Evolutionary conservation across 1,140 invertebrate species (phyloP).

Genomic region (Drosophila saltans): DNA sequence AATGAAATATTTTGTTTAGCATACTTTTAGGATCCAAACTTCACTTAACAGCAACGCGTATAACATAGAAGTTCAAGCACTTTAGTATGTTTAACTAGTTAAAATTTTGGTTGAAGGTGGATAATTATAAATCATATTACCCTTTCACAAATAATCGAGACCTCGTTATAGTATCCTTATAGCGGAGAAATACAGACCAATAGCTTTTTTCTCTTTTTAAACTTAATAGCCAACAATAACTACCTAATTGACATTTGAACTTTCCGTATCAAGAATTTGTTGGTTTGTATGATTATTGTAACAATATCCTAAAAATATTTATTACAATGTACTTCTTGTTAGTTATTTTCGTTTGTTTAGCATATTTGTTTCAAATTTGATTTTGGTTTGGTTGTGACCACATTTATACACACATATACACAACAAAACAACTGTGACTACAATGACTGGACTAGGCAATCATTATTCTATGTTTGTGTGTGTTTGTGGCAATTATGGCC

Average conservation of each 20-base stretch:
- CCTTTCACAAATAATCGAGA: no score
- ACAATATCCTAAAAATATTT: constrained; percentile 23
- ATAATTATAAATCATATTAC: no score
- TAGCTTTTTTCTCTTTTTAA: no score
- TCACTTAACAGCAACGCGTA: no score
- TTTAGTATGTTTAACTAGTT: no score
- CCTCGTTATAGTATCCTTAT: no score
- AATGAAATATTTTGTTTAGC: no score
- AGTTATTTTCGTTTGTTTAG: not conserved
- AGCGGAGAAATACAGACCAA: no score
- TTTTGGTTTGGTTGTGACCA: constrained; percentile 44
- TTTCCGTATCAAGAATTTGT: not conserved
- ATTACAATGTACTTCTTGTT: constrained; percentile 42
- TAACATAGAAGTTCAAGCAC: no score
- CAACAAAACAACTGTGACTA: constrained; percentile 15
- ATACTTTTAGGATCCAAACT: no score
- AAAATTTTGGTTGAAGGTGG: no score
- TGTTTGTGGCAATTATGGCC: constrained; percentile 59
- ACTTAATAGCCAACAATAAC: no score
- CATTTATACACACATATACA: constrained; percentile 29
- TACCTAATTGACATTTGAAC: not conserved
- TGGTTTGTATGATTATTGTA: not conserved
- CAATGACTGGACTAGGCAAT: constrained; percentile 26
- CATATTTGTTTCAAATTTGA: constrained; percentile 52
- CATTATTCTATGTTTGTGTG: constrained; percentile 23